Conservation (phyloP, 2,888 invertebrate species). For the Linnaemya tessellans region DNA sequence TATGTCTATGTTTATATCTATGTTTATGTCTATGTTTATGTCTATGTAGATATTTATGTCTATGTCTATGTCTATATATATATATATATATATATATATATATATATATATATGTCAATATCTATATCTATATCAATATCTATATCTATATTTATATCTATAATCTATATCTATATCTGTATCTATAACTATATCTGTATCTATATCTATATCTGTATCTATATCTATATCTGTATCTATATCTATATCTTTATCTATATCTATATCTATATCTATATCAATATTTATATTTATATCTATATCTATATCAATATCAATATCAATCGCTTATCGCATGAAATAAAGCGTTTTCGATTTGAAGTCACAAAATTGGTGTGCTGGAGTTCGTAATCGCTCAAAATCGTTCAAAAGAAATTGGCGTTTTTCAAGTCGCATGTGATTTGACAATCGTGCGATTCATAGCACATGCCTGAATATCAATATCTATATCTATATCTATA, state of each 20-base stretch:
- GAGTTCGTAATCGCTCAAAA: too few relatives aligned
- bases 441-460: too few relatives aligned
- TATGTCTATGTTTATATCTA: not conserved
- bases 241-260: slow-evolving; percentile 2
- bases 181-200: not conserved
- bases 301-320: not conserved
- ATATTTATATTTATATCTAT: not conserved
- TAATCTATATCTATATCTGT: not conserved
- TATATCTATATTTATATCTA: too few relatives aligned
- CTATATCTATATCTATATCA: not conserved
- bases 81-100: not conserved
- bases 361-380: too few relatives aligned
- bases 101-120: not conserved
- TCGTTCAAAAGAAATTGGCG: too few relatives aligned
- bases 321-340: too few relatives aligned
- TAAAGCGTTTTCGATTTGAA: too few relatives aligned
- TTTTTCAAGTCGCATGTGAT: too few relatives aligned
- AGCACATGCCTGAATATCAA: too few relatives aligned
- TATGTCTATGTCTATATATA: slow-evolving; percentile 13
- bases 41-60: slow-evolving; percentile 8
- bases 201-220: slow-evolving; percentile 3
- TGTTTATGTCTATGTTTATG: not conserved
- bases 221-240: not conserved
- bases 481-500: slow-evolving; percentile 3
- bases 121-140: slow-evolving; percentile 1